Evolutionary conservation across 2,797 vertebrate species (phyloP).

Genomic region (Coranthus polyacanthus): DNA sequence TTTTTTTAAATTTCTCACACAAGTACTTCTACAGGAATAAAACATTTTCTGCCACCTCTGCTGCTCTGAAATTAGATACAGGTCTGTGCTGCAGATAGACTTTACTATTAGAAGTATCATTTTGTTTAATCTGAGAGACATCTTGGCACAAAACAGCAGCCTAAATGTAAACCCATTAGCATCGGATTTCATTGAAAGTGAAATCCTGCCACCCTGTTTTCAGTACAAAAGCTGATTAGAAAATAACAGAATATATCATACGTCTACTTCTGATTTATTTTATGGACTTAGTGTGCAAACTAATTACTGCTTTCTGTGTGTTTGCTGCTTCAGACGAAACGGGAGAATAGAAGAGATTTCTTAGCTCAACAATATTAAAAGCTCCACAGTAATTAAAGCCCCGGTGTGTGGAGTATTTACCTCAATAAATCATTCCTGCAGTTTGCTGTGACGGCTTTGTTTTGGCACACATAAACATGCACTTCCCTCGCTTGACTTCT

Average conservation of each 20-base stretch:
- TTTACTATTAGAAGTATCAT: not conserved
- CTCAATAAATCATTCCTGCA: slow-evolving; percentile 29
- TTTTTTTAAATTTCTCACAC: no score
- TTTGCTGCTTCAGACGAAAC: slow-evolving; percentile 20
- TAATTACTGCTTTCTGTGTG: slow-evolving; percentile 24
- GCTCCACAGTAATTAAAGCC: slow-evolving; percentile 39
- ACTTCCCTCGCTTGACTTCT: not conserved
- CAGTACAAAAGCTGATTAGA: not conserved
- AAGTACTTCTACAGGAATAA: no score
- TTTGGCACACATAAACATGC: not conserved
- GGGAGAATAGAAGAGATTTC: slow-evolving; percentile 1
- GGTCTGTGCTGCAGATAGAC: not conserved
- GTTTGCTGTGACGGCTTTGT: slow-evolving; percentile 4
- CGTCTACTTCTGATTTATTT: slow-evolving; percentile 6
- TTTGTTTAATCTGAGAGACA: not conserved
- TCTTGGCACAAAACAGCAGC: not conserved
- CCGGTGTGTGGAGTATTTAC: slow-evolving; percentile 16
- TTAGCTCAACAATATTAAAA: slow-evolving; percentile 21
- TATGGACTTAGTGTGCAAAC: slow-evolving; percentile 31
- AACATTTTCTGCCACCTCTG: not conserved
- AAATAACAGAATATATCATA: slow-evolving; percentile 14
- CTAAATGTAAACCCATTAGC: not conserved
- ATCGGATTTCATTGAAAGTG: not conserved
- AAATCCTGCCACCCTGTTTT: not conserved
- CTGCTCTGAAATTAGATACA: not conserved